Base-by-base conservation (phyloP, 2,113 vertebrate genomes). In the Platichthys stellatus region DNA sequence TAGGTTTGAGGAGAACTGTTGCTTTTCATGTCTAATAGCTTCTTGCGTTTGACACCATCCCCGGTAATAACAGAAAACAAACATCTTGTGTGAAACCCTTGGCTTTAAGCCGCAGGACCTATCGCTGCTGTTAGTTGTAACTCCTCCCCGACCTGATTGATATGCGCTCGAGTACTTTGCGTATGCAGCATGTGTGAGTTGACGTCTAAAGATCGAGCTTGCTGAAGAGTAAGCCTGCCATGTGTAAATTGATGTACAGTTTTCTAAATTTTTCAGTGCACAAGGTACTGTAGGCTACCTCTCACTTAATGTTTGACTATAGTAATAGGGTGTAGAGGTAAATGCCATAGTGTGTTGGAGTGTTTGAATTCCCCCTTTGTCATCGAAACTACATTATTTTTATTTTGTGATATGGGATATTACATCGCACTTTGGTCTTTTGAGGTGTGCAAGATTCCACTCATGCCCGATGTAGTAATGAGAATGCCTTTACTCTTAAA, bases 211-310 rank as follows among this genome's bases (percentile, higher is more conserved):
- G 78, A 89, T 87, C 17, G 69, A 67, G 81, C 82, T 87, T 75
- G 75, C 78, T 72, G 21, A 74, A 74, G 70, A 81, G 81, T 81
- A 13, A 84, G 85, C 86, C 83, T 81, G 78, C 72, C 81, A 76
- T 86, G 84, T 90, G 82, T 90, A 89, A 90, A 87, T 82, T 80
- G 59, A 79, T 91, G 89, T 90, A 92, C 72, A 86, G 83, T 90
- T 93, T 89, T 81, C 60, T 82, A 80, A 85, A 61, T 45, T 82
- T 77, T 64, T 72, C 79, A 78, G 75, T 83, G 90, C 88, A 85
- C 83, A 90, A 89, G 91, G 91, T 92, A 90, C 91, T 90, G 80
- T 86, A 89, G 88, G 89, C 87, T 90, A 90, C 91, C 90, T 91
- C 92, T 89, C 66, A 81, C 76, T 82, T 80, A 64, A 83, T 84